Base-by-base conservation (phyloP, 2,888 invertebrate species). In the Athripsodes cinereus region DNA sequence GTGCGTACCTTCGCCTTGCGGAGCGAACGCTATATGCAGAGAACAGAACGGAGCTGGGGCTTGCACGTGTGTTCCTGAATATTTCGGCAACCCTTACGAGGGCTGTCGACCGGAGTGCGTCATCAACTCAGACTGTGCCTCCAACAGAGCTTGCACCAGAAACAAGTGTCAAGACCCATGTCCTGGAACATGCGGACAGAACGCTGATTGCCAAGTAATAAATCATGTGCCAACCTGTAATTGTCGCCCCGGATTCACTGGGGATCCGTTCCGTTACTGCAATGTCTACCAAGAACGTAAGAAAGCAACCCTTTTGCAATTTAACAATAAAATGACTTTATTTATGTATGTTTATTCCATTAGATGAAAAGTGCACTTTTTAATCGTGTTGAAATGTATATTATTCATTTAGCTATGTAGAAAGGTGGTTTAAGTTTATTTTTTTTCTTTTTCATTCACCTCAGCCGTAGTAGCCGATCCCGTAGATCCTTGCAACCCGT, bases 231-330 rank as follows among this genome's bases (percentile, higher is more conserved):
- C 87, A 44, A 74, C 81, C 52, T 85, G 90, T 69, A 82, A 80
- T 49, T 91, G 91, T 69, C 71, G 79, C 11, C 70, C 73, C 60
- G 87, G 86, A 47, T 88, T 83, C 68, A 81, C 82, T 22, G 91
- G 91, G 47, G 87, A 91, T 74, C 88, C 89, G 8, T 89, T 88
- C 69, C 74, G 76, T 58, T 77, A 79, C 66, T 87, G 87, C 67
- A 74, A 73, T 22, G 66, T 68, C 55, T 52, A 56, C 49, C 67
- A 69, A 47, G 75, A 79, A 72, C 74, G 85, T 87, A 82, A 81
- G 81, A n/a, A n/a, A n/a, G n/a, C n/a, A n/a, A n/a, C n/a, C n/a
- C n/a, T n/a, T n/a, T n/a, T n/a, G n/a, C n/a, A n/a, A n/a, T n/a
- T n/a, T n/a, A n/a, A n/a, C n/a, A n/a, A n/a, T n/a, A n/a, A n/a